phyloP scores from a whole-genome alignment of 2,888 invertebrate genomes.

The Ophioninae sp. region DNA sequence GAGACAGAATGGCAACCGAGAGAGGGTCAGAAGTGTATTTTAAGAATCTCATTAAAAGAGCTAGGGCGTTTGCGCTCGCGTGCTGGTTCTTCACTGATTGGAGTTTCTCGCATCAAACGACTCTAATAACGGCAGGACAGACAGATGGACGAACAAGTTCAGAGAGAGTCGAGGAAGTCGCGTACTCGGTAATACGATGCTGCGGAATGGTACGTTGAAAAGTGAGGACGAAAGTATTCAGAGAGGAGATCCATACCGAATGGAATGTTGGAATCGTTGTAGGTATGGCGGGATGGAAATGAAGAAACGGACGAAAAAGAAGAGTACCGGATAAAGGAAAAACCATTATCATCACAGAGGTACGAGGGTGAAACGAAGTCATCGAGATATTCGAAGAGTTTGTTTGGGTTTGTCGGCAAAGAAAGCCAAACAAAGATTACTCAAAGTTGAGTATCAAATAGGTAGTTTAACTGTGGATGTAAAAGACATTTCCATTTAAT shows the following conservation, averaged over 20 bases:
- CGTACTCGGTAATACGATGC: conserved; percentile 63
- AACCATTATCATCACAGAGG: neutral
- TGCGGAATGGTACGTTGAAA: conserved; percentile 30
- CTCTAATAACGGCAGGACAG: conserved; percentile 34
- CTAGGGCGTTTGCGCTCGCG: conserved; percentile 45
- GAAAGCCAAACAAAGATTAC: too few species aligned
- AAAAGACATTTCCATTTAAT: conserved; percentile 54
- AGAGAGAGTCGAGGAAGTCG: conserved; percentile 46
- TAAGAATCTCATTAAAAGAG: conserved; percentile 68
- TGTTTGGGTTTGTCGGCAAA: neutral
- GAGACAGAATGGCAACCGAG: conserved; percentile 41
- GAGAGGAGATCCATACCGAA: conserved; percentile 58
- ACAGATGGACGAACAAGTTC: conserved; percentile 36
- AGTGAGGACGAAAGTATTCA: conserved; percentile 29
- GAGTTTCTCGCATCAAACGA: conserved; percentile 49
- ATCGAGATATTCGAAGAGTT: conserved; percentile 44
- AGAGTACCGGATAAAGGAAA: conserved; percentile 32
- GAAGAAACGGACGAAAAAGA: conserved; percentile 27
- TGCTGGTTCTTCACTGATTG: conserved; percentile 29
- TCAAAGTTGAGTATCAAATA: too few species aligned
- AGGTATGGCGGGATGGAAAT: conserved; percentile 12
- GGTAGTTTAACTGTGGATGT: too few species aligned
- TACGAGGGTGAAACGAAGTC: neutral
- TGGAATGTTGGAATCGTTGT: conserved; percentile 47
- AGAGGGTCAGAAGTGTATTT: conserved; percentile 64